Percentiles rank a stretch among this genome's conserved stretches.
These are phyloP conservation scores for Copsychus sechellarum DNA, from an alignment of 2,113 vertebrate species.

Conservation along the genomic window DNA sequence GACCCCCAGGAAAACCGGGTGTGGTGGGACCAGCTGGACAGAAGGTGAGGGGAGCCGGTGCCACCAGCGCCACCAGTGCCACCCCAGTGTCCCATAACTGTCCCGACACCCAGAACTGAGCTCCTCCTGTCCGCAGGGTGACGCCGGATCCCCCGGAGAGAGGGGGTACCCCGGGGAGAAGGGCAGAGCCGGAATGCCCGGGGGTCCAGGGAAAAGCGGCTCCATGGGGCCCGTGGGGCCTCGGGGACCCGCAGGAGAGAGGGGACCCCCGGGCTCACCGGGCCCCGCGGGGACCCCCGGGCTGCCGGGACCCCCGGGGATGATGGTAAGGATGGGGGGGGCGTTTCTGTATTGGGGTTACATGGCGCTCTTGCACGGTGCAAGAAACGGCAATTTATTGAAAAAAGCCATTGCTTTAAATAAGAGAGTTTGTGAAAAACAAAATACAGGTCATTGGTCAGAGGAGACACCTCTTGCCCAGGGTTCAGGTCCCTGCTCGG, in stretches of 20 bases:
- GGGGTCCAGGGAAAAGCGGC: constrained; percentile 84
- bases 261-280: constrained; percentile 81
- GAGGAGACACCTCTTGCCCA: too few species aligned
- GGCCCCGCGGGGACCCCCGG: constrained; percentile 81
- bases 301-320: constrained; percentile 82
- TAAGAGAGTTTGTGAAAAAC: too few species aligned
- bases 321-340: constrained; percentile 78
- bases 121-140: constrained; percentile 75
- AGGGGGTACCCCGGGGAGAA: constrained; percentile 86
- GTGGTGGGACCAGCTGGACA: constrained; percentile 77
- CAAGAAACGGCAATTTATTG: too few species aligned
- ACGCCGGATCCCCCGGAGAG: constrained; percentile 81
- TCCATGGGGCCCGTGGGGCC: constrained; percentile 85
- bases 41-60: constrained; percentile 79
- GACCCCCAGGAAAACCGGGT: constrained; percentile 82
- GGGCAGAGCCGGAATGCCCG: constrained; percentile 88
- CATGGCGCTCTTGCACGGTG: too few species aligned
- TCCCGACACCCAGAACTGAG: background rate
- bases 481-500: too few species aligned
- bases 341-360: too few species aligned
- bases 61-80: fast-evolving
- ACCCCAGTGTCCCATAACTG: fast-evolving
- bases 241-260: constrained; percentile 84
- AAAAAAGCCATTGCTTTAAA: too few species aligned
- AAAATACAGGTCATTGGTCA: too few species aligned